These are phyloP conservation scores for Rhodeus uyekii DNA, from an alignment of 2,797 vertebrate species.

Conservation along the genomic window DNA sequence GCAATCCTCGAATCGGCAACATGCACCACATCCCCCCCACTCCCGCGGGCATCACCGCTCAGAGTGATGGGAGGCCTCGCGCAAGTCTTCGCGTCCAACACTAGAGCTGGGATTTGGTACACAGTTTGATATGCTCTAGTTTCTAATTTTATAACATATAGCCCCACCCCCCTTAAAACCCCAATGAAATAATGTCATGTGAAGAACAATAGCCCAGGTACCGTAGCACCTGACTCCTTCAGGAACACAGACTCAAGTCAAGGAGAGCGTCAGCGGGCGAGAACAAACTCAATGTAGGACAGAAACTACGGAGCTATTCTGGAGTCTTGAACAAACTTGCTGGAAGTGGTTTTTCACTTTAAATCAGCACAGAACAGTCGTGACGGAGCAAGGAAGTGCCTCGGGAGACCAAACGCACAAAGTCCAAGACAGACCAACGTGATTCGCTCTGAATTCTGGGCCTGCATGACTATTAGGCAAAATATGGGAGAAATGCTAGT, in stretches of 20 bases:
- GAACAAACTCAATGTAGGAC: conserved; percentile 55
- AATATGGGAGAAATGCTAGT: not conserved
- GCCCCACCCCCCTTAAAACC: conserved; percentile 74
- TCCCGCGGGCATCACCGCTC: conserved; percentile 78
- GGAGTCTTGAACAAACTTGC: conserved; percentile 37
- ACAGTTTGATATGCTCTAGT: conserved; percentile 84
- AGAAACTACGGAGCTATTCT: conserved; percentile 40
- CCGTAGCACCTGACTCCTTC: conserved; percentile 66
- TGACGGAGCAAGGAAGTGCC: conserved; percentile 43
- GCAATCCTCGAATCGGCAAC: conserved; percentile 70
- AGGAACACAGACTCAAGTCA: conserved; percentile 75
- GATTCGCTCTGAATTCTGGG: not conserved
- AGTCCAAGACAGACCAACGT: not conserved
- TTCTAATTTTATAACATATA: conserved; percentile 84
- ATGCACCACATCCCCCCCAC: conserved; percentile 69
- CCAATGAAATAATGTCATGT: conserved; percentile 80
- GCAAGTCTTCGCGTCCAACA: conserved; percentile 74
- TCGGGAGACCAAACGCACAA: not conserved
- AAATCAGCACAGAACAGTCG: conserved; percentile 44
- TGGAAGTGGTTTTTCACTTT: conserved; percentile 54
- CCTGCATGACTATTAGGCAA: not conserved
- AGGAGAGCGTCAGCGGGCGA: conserved; percentile 56
- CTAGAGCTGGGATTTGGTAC: conserved; percentile 80
- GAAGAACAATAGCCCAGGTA: conserved; percentile 82
- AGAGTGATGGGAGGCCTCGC: conserved; percentile 78